Evolutionary conservation across 23 tunicate genomes (phyloP).

Genomic region (Trididemnum miniatum): DNA sequence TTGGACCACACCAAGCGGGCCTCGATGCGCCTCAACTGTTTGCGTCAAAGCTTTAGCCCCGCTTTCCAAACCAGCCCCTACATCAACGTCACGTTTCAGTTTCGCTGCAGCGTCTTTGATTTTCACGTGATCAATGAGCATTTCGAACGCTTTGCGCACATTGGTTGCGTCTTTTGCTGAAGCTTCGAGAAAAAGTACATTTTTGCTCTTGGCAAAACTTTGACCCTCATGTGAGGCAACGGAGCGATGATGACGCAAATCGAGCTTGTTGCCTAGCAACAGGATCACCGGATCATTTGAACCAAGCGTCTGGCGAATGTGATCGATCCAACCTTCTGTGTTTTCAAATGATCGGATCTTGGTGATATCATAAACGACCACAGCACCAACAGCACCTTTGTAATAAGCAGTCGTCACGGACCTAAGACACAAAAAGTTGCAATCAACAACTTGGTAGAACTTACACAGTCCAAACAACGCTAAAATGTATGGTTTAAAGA

Average conservation of each 20-base stretch:
- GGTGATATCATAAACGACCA: constrained; percentile 63
- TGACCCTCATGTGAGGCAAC: constrained; percentile 49
- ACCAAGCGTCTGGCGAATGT: constrained; percentile 8
- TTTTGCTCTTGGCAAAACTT: constrained; percentile 30
- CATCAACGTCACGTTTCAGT: constrained; percentile 13
- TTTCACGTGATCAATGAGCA: constrained; percentile 34
- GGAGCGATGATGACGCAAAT: constrained; percentile 58
- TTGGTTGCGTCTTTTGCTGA: constrained; percentile 80
- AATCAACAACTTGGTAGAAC: neutral
- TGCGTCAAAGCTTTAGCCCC: constrained; percentile 30
- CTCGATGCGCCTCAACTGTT: neutral
- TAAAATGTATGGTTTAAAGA: no score
- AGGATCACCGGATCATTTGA: constrained; percentile 41
- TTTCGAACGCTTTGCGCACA: constrained; percentile 69
- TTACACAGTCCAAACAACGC: no score
- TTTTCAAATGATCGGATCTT: constrained; percentile 59
- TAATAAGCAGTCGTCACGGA: constrained; percentile 24
- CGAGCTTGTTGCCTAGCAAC: constrained; percentile 89
- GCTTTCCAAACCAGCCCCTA: constrained; percentile 36
- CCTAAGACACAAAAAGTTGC: neutral
- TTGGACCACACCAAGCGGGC: neutral
- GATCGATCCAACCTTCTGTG: constrained; percentile 43
- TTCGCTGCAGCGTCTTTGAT: constrained; percentile 24
- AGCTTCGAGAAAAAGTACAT: constrained; percentile 68
- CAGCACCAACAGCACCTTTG: constrained; percentile 38